Evolutionary conservation across 1,140 invertebrate genomes (phyloP), one percentile per base, ranked within the genome.

Genomic region (Aleiodes sp.): DNA sequence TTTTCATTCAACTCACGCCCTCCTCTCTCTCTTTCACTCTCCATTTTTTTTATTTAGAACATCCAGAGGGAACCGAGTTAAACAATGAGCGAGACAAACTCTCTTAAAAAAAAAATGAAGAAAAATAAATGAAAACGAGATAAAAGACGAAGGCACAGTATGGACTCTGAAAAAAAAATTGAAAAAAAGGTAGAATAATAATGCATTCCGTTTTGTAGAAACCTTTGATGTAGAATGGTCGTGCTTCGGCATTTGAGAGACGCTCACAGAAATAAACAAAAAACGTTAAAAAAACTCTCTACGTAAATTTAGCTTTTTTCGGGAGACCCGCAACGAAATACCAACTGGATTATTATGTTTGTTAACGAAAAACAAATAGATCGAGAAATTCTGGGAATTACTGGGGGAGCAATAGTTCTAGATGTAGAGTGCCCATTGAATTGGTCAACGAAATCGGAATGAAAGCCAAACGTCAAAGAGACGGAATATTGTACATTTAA

Each of bases 51-150:
- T n/a, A n/a, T n/a, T n/a, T n/a, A n/a, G n/a, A n/a, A n/a, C n/a
- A n/a, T n/a, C n/a, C n/a, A n/a, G n/a, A n/a, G n/a, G n/a, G n/a
- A n/a, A n/a, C n/a, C n/a, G n/a, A n/a, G 16, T 52, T 52, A 52
- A 52, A 52, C 46, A 52, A 52, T 52, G 46, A 52, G 46, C 26
- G 46, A 24, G 46, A 24, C 46, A 52, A 52, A 52, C 21, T 52
- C 46, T 52, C 46, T 21, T 3, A 4, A 2, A 6, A 16, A 52
- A 24, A 52, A 52, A 52, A 52, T 52, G 19, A 1, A 24, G 26
- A 52, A 41, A 46, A 52, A n/a, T 24, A 52, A 9, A 4, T 24
- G 19, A 21, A 24, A 8, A 9, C 10, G 19, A 16, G 19, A 21
- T 46, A 46, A n/a, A 16, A 10, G 10, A 35, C 31, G 31, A 6